Evolutionary conservation across 2,888 invertebrate species (phyloP), one percentile per base, ranked within the genome.

Genomic region (Aporophyla lueneburgensis): DNA sequence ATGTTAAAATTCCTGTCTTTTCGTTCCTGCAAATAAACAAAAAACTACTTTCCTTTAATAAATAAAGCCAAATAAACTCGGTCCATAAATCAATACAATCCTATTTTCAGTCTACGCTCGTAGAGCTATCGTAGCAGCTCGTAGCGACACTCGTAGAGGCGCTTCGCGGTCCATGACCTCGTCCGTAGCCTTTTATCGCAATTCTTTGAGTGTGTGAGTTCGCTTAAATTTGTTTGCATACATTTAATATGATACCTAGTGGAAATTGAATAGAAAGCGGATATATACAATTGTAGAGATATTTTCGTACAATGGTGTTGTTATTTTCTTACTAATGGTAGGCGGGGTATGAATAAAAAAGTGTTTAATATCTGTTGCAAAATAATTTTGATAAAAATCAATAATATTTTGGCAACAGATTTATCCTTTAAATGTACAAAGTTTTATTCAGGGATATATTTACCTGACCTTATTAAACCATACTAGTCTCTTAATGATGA

Each of bases 221-320:
- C 67, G 75, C 79, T 81, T 81, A 84, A 88, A 87, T 86, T 84
- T 87, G 87, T 88, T 88, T 88, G 84, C 87, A 87, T 86, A 83
- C 80, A 78, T 83, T 86, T 75, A 77, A 68, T 80, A 76, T 69
- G 70, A 86, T 80, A n/a, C n/a, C n/a, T n/a, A 73, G 74, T 72
- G 68, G 46, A 71, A 75, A 73, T 80, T 58, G 65, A 86, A 83
- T 66, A 46, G 14, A 69, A 79, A 49, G 61, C 27, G 72, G 68
- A 65, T 58, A 65, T 54, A 61, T 61, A 58, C 43, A 53, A 46
- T 71, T 49, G 56, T 72, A 54, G 14, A 14, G 33, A n/a, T 51
- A 14, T 51, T 9, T 61, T 56, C 10, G 4, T 27, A 24, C 2
- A 21, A 21, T 24, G n/a, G 0, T 12, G n/a, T 43, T 24, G 5